Evolutionary conservation across 1,140 invertebrate species (phyloP), one percentile per base, ranked within the genome.

Genomic region (Cryptotermes secundus): DNA sequence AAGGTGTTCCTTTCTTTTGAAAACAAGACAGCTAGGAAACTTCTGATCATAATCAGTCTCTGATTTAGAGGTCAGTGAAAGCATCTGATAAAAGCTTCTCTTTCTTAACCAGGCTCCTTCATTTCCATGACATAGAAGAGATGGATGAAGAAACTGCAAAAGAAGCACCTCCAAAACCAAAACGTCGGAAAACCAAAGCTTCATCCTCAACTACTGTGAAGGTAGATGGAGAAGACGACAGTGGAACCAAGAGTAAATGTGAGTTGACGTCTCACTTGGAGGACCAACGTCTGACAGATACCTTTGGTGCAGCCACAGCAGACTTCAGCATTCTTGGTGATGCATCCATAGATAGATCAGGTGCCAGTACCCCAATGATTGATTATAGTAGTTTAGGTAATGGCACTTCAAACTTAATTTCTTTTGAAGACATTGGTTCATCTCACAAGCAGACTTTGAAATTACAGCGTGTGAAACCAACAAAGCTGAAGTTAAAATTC

Each of bases 41-140:
- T 38, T 38, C 16, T 2, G 16, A 49, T 49, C 7, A 49, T 49
- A 49, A 14, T 19, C 45, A 49, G 45, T 49, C 4, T 4, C 38
- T 42, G 12, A 42, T 12, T 49, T 49, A 49, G 45, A 49, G 16
- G 45, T 19, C 45, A 49, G 45, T 49, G 45, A 49, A 10, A 19
- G 45, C 16, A 49, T 49, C 45, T 49, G 45, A 49, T 2, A 49
- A 49, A 49, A 10, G 16, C 16, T 49, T 49, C 45, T 49, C 45
- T 81, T 49, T 82, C 38, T 34, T 34, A 82, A 45, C 16, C 88
- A 95, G 95, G 87, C 91, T 96, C 80, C 89, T 96, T 14, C 92
- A 93, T 87, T 93, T 93, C 85, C 92, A 94, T 87, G 93, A 95
- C 87, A 91, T 95, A 42, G 92, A 94, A 85, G 91, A 93, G 45